Conservation (phyloP, 1,140 invertebrate genomes). For the Oryctes rhinoceros region DNA sequence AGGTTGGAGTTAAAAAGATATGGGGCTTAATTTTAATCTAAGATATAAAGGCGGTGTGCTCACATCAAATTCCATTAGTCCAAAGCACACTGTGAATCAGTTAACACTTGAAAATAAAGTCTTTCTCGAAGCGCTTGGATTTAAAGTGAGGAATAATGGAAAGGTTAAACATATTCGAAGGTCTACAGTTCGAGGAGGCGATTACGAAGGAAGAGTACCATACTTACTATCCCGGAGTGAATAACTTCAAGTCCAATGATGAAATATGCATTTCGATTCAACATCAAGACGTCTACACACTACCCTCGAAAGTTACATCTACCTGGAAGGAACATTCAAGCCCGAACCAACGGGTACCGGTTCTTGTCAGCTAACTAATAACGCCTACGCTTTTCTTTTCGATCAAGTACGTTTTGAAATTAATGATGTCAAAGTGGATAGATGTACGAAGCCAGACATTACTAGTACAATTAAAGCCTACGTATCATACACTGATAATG, state of each 20-base stretch:
- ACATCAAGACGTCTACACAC: slow-evolving; percentile 38
- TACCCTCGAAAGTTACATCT: slow-evolving; percentile 41
- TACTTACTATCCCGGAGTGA: slow-evolving; percentile 19
- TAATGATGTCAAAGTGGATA: slow-evolving; percentile 61
- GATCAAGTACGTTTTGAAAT: no score
- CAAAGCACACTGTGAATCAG: no score
- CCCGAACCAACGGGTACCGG: no score
- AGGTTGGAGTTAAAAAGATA: no score
- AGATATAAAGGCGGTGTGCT: not conserved
- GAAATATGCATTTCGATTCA: slow-evolving; percentile 33
- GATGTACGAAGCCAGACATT: slow-evolving; percentile 58
- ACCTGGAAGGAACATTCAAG: no score
- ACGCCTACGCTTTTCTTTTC: no score
- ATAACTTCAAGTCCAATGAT: not conserved
- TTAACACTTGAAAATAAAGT: not conserved
- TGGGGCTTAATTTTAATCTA: slow-evolving; percentile 5
- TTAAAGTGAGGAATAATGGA: slow-evolving; percentile 23
- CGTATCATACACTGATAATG: slow-evolving; percentile 49
- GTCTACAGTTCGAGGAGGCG: no score
- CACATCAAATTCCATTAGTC: not conserved
- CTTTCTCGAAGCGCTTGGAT: slow-evolving; percentile 5
- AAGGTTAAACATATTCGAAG: no score
- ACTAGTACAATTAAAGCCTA: slow-evolving; percentile 60
- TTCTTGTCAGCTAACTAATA: no score
- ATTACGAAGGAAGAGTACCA: slow-evolving; percentile 22